A percentile compares a stretch with the other conserved stretches of the same genome.
phyloP scores from a whole-genome alignment of 2,888 invertebrate genomes.

The Steinernema carpocapsae region DNA sequence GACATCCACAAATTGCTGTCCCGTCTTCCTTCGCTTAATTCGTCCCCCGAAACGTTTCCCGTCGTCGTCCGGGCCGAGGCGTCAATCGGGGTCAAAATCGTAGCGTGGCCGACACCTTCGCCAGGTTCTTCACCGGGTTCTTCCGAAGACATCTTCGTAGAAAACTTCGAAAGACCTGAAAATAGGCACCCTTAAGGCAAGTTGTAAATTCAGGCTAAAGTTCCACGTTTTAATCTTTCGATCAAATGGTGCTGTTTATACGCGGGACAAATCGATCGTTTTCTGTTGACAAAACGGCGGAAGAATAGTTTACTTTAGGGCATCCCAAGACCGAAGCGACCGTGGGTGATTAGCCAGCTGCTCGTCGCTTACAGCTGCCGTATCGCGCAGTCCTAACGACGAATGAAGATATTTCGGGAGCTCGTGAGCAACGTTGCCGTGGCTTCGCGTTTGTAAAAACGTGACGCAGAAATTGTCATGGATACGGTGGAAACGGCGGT shows the following conservation, averaged over 20 bases:
- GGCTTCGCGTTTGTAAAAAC: no score
- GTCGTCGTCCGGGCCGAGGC: neutral
- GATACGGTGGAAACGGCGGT: neutral
- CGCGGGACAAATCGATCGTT: neutral
- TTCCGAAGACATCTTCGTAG: neutral
- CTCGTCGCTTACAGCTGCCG: neutral
- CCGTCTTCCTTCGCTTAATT: constrained; percentile 25
- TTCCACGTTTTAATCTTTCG: neutral
- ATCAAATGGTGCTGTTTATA: constrained; percentile 3
- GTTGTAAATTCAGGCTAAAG: neutral
- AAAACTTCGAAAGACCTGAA: constrained; percentile 5
- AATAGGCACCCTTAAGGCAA: neutral
- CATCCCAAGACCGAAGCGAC: neutral
- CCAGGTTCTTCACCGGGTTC: constrained; percentile 24
- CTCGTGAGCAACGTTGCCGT: no score
- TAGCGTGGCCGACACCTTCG: neutral
- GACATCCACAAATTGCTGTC: constrained; percentile 43
- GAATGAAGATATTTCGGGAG: no score
- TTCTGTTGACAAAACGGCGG: constrained; percentile 23
- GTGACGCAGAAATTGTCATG: constrained; percentile 1
- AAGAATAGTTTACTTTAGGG: constrained; percentile 10
- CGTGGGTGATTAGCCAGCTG: constrained; percentile 6
- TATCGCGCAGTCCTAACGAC: neutral
- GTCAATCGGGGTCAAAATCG: constrained; percentile 4
- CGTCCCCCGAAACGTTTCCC: neutral